Evolutionary conservation across 2,113 vertebrate genomes (phyloP), one percentile per base, ranked within the genome.

Genomic region (Nycticryphes semicollaris): DNA sequence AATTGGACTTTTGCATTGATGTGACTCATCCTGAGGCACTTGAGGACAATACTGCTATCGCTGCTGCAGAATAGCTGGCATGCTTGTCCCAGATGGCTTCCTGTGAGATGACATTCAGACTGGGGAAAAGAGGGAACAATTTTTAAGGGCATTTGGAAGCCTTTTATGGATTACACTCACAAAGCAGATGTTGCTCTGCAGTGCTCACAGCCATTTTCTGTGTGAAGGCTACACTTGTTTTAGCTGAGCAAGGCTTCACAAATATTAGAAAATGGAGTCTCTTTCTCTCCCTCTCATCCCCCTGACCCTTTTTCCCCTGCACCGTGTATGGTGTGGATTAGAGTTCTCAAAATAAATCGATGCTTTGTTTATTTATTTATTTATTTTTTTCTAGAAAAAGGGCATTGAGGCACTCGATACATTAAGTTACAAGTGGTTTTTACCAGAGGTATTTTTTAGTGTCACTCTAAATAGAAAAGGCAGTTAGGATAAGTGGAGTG

Each of bases 11-110:
- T 82, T 91, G 94, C 96, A 92, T 92, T 91, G 90, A 81, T 76
- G 94, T 96, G 96, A 93, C 92, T 97, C 96, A 96, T 93, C 80
- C 92, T 14, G 83, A 95, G 88, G 92, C 95, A 94, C 96, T 95
- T 62, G 92, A 97, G 96, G 96, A 94, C 94, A 91, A 93, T 93
- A 14, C 90, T 62, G 92, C 92, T 89, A 59, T 82, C 7, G 11
- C 80, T 93, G 30, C 54, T 83, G 92, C 92, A 88, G 92, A 86
- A 86, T 84, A 85, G 67, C 88, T 92, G 93, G 90, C 54, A 50
- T 84, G 85, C 69, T 67, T 92, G 76, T 94, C 96, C 96, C 96
- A 95, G 86, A 93, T 95, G 96, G 94, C 90, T 93, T 95, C 89
- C 90, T 93, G 92, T 53, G 84, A 93, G 91, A 84, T 89, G 89